Evolutionary conservation across 1,140 invertebrate genomes (phyloP).

Genomic region (Eriocheir sinensis): DNA sequence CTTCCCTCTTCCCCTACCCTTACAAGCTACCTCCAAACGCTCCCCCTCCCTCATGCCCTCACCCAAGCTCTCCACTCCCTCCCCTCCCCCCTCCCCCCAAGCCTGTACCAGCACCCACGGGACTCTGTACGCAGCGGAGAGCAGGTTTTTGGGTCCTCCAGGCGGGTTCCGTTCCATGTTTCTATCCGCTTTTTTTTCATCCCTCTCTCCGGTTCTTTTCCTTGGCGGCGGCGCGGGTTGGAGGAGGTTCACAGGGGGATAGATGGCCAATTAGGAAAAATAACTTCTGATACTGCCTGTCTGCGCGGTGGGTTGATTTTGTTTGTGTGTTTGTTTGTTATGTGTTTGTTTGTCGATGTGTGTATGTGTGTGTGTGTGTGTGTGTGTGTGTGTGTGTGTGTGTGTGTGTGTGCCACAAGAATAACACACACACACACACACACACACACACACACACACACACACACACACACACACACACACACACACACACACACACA

Average conservation of each 20-base stretch:
- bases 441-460: neutral
- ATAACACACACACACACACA: too few relatives aligned
- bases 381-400: constrained; percentile 44
- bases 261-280: neutral
- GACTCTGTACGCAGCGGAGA: neutral
- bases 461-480: neutral
- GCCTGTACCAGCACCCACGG: neutral
- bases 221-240: neutral
- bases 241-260: neutral
- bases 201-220: neutral
- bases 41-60: neutral
- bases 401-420: constrained; percentile 50
- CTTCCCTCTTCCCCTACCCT: too few relatives aligned
- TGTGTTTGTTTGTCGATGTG: constrained; percentile 41
- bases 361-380: constrained; percentile 47
- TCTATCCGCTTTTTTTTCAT: neutral
- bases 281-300: neutral
- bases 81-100: too few relatives aligned
- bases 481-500: too few relatives aligned
- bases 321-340: constrained; percentile 21
- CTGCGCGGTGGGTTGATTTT: neutral
- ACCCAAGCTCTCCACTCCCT: neutral
- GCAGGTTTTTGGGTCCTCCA: neutral
- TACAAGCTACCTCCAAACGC: neutral
- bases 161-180: neutral